These are phyloP conservation scores for Dolichotis patagonum DNA, from an alignment of 2,113 vertebrate genomes.

Conservation along the genomic window DNA sequence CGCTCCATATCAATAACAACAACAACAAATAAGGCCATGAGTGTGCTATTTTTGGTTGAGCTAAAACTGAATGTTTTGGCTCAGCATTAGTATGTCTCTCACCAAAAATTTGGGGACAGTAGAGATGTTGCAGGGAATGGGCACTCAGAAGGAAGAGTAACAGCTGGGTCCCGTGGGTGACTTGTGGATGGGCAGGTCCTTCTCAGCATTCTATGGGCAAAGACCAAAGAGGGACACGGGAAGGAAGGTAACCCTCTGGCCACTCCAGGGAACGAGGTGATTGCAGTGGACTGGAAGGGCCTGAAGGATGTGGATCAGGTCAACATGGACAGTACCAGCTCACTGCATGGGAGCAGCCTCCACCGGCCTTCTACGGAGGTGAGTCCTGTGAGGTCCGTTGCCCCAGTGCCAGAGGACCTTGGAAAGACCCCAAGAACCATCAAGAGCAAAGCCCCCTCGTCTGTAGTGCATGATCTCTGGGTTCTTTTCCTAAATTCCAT, in stretches of 20 bases:
- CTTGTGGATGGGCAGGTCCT: neutral
- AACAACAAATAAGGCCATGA: neutral
- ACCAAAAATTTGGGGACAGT: neutral
- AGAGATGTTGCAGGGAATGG: neutral
- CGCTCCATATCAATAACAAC: neutral
- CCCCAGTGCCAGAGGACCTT: neutral
- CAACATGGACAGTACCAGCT: constrained; percentile 90
- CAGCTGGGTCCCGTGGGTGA: neutral
- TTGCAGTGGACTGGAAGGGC: constrained; percentile 90
- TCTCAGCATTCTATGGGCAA: neutral
- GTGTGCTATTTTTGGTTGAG: neutral
- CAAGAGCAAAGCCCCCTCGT: neutral
- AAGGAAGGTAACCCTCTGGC: neutral
- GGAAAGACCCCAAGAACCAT: accelerated
- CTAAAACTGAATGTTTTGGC: constrained; percentile 32
- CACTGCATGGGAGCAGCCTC: constrained; percentile 89
- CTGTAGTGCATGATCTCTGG: neutral
- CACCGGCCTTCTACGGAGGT: constrained; percentile 89
- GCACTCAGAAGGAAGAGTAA: neutral
- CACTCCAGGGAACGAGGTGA: constrained; percentile 87
- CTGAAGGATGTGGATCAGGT: constrained; percentile 90
- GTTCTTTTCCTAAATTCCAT: neutral
- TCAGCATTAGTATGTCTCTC: neutral
- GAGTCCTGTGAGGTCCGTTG: constrained; percentile 36
- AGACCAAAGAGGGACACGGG: neutral